Percentiles rank a stretch among this genome's conserved stretches.
phyloP scores from a whole-genome alignment of 2,888 invertebrate species.

The Rhamnusium bicolor region DNA sequence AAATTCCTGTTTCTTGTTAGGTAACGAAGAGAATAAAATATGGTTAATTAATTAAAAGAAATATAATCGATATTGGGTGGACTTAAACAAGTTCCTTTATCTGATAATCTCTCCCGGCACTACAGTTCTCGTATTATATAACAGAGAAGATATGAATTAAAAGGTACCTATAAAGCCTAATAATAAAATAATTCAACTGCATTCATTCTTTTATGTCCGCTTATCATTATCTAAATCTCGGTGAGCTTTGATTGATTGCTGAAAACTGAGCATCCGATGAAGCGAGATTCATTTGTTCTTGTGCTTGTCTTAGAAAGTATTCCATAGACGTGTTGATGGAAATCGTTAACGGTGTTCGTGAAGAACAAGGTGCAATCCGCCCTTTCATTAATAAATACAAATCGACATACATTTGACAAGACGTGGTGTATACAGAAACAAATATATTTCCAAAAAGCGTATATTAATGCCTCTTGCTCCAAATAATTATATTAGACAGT shows the following conservation, averaged over 20 bases:
- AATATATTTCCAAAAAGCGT: no score
- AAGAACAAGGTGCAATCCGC: constrained; percentile 6
- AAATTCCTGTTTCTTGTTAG: background rate
- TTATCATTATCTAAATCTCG: constrained; percentile 3
- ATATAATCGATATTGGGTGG: constrained; percentile 20
- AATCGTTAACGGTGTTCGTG: background rate
- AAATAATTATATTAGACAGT: no score
- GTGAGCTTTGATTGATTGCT: constrained; percentile 23
- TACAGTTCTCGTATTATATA: background rate
- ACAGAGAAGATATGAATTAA: background rate
- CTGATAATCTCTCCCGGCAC: background rate
- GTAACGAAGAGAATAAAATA: background rate
- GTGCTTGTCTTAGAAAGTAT: constrained; percentile 16
- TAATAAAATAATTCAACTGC: constrained; percentile 12
- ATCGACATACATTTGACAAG: background rate
- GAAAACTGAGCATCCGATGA: constrained; percentile 1
- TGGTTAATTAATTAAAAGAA: constrained; percentile 20
- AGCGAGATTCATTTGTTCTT: constrained; percentile 22
- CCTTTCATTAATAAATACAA: background rate
- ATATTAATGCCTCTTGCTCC: no score
- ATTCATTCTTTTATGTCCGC: background rate
- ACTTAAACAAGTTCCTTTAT: constrained; percentile 17
- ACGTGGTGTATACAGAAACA: no score
- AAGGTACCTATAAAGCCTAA: background rate
- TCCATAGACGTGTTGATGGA: constrained; percentile 18